A percentile compares a stretch with the other conserved stretches of the same genome.
Conservation (phyloP, 2,113 vertebrate genomes). For the Phoxinus phoxinus region DNA sequence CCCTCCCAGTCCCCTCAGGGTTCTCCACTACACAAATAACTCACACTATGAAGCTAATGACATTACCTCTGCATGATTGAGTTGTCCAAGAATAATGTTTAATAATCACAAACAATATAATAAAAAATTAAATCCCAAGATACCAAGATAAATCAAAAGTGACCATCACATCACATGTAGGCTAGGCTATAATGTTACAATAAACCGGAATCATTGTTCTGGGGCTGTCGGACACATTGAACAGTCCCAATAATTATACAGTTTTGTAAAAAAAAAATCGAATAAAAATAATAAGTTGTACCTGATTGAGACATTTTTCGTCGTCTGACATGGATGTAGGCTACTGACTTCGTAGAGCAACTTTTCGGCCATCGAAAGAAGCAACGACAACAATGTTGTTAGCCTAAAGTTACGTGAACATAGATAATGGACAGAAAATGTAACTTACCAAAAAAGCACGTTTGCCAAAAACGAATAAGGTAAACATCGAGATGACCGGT, state of each 20-base stretch:
- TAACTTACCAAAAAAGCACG: neutral
- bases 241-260: neutral
- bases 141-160: neutral
- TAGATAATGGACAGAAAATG: neutral
- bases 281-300: no score
- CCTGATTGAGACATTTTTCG: no score
- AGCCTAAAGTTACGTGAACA: neutral
- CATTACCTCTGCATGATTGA: neutral
- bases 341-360: neutral
- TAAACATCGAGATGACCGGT: neutral
- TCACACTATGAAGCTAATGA: neutral
- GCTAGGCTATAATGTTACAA: no score
- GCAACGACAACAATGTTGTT: no score
- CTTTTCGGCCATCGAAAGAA: no score
- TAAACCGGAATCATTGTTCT: no score
- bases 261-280: neutral
- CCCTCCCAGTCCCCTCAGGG: neutral
- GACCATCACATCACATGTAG: no score
- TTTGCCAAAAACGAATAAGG: neutral
- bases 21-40: conserved; percentile 20
- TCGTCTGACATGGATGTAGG: neutral
- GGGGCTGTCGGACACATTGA: no score
- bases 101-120: neutral
- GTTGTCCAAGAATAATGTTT: neutral
- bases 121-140: neutral